These are phyloP conservation scores for Sibirionetta formosa DNA, from an alignment of 2,797 vertebrate species.

Conservation along the genomic window DNA sequence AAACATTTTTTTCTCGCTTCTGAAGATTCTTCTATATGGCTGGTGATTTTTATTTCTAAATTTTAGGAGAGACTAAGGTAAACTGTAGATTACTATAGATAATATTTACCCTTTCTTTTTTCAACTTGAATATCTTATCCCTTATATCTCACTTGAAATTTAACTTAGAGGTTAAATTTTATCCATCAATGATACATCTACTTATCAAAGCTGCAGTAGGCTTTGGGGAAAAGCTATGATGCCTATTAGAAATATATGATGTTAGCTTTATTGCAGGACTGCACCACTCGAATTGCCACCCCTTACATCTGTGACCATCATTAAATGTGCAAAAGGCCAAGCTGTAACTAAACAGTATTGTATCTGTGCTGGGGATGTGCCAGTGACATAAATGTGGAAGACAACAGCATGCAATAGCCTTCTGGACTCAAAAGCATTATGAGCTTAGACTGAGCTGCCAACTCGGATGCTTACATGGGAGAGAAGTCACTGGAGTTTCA, in stretches of 20 bases:
- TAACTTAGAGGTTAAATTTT: background rate
- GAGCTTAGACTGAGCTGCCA: background rate
- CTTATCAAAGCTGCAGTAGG: background rate
- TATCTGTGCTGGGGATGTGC: slow-evolving; percentile 12
- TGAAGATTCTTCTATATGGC: background rate
- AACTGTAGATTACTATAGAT: background rate
- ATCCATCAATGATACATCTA: fast-evolving
- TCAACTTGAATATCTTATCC: background rate
- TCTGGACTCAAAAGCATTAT: background rate
- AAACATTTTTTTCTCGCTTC: background rate
- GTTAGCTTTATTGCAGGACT: background rate
- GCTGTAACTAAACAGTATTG: slow-evolving; percentile 3
- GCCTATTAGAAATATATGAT: background rate
- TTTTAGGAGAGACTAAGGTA: background rate
- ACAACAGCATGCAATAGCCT: slow-evolving; percentile 4
- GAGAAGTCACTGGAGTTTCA: background rate
- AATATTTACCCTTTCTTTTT: background rate
- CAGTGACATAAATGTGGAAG: background rate
- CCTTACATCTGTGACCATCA: slow-evolving; percentile 47
- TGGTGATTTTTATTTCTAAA: background rate
- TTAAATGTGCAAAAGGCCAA: slow-evolving; percentile 44
- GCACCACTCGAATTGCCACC: background rate
- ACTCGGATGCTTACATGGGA: background rate
- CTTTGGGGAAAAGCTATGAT: background rate
- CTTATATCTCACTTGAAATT: background rate